A percentile compares a stretch with the other conserved stretches of the same genome.
phyloP scores from a whole-genome alignment of 2,113 vertebrate species.

The Brachionichthys hirsutus region DNA sequence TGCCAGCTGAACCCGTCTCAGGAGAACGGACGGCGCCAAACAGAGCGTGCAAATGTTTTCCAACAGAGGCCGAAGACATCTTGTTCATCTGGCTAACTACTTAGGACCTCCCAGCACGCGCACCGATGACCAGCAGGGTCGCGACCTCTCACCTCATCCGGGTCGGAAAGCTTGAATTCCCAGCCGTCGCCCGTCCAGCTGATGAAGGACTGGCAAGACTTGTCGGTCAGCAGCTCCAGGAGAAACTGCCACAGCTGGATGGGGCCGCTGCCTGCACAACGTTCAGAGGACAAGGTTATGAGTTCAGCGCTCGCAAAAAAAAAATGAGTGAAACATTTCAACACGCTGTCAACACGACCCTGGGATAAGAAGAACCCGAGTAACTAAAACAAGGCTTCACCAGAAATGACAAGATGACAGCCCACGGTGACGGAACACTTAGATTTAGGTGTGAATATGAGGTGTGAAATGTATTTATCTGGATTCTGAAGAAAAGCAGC shows the following conservation, averaged over 20 bases:
- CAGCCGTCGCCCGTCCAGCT: slow-evolving; percentile 99
- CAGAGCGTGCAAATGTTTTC: slow-evolving; percentile 8
- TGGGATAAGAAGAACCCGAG: neutral
- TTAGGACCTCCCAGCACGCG: slow-evolving; percentile 67
- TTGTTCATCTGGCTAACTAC: slow-evolving; percentile 67
- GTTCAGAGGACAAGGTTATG: slow-evolving; percentile 19
- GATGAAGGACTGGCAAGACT: slow-evolving; percentile 99
- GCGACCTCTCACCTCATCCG: slow-evolving; percentile 90
- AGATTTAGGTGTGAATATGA: too few relatives aligned
- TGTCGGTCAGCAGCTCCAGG: slow-evolving; percentile 96
- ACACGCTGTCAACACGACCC: neutral
- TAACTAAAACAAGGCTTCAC: neutral
- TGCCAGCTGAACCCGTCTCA: neutral
- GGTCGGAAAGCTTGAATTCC: slow-evolving; percentile 99
- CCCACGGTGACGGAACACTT: too few relatives aligned
- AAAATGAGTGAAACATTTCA: neutral
- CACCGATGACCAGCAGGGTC: slow-evolving; percentile 44
- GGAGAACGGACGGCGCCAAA: slow-evolving; percentile 8
- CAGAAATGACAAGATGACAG: too few relatives aligned
- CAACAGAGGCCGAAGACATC: slow-evolving; percentile 35
- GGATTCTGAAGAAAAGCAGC: neutral
- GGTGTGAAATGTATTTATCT: neutral
- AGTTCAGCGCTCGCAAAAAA: too few relatives aligned
- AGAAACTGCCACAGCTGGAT: slow-evolving; percentile 99
- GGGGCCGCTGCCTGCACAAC: slow-evolving; percentile 90